phyloP scores from a whole-genome alignment of 2,113 vertebrate species.

The Fulmarus glacialis region DNA sequence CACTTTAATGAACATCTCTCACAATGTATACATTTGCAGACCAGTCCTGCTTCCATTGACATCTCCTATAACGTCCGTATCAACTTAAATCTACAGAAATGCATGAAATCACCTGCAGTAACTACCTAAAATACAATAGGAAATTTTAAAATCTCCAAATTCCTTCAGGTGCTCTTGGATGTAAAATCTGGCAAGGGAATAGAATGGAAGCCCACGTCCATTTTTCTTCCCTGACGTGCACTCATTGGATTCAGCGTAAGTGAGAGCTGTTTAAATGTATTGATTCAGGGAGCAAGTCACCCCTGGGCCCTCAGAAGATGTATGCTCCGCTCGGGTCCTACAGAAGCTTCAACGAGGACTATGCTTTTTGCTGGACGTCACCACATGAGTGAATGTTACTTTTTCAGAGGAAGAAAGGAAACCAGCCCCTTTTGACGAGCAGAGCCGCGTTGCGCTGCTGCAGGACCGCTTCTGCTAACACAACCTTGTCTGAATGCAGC shows the following conservation, averaged over 20 bases:
- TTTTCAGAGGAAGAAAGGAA: not conserved
- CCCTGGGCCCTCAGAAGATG: not conserved
- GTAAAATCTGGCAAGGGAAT: not conserved
- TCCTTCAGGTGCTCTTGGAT: not conserved
- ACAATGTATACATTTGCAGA: not conserved
- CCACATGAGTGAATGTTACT: not conserved
- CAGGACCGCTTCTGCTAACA: not conserved
- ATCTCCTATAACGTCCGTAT: not conserved
- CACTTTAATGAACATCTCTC: not conserved
- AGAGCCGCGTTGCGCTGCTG: not conserved
- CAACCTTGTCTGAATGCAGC: not conserved
- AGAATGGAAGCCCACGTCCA: not conserved
- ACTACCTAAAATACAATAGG: not conserved
- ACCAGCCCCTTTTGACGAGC: not conserved
- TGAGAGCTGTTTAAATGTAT: not conserved
- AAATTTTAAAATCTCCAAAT: not conserved
- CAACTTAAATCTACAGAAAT: not conserved
- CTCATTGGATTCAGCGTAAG: not conserved
- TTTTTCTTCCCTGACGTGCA: not conserved
- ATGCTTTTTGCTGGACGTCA: not conserved
- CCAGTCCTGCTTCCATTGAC: not conserved
- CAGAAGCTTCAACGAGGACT: not conserved
- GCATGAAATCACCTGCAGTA: not conserved
- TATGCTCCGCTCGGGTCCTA: rapidly evolving
- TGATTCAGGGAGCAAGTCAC: not conserved